Conservation (phyloP, 1,140 invertebrate genomes). For the Diorhabda sublineata region DNA sequence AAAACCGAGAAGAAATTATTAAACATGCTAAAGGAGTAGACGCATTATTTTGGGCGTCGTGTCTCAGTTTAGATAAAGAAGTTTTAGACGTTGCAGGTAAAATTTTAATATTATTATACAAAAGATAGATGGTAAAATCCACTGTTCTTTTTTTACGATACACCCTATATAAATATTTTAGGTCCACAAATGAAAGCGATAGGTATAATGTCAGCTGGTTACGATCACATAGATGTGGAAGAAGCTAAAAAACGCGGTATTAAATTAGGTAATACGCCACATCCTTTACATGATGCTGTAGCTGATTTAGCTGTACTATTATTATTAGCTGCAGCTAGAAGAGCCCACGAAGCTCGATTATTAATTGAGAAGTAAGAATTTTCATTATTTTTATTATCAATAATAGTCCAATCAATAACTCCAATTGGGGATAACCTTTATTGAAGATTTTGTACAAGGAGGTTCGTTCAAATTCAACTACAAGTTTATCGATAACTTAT, state of each 20-base stretch:
- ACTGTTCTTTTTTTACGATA: not conserved
- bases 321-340: constrained; percentile 66
- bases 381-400: no score
- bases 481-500: no score
- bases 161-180: constrained; percentile 16
- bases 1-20: constrained; percentile 28
- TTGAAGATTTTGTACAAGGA: no score
- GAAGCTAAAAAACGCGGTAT: constrained; percentile 64
- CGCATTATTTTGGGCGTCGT: constrained; percentile 37
- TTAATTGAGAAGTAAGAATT: constrained; percentile 59
- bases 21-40: constrained; percentile 33
- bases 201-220: constrained; percentile 82
- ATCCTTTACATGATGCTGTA: constrained; percentile 73
- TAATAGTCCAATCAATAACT: no score
- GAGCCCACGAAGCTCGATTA: constrained; percentile 67
- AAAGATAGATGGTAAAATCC: not conserved
- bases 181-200: constrained; percentile 78
- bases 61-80: constrained; percentile 34
- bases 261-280: constrained; percentile 74
- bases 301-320: constrained; percentile 79
- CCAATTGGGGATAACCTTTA: no score
- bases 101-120: not conserved
- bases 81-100: constrained; percentile 41
- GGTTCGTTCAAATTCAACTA: no score
- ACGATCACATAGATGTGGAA: constrained; percentile 65